These are phyloP conservation scores for Habropoda laboriosa DNA, from an alignment of 1,140 invertebrate species.

Conservation along the genomic window DNA sequence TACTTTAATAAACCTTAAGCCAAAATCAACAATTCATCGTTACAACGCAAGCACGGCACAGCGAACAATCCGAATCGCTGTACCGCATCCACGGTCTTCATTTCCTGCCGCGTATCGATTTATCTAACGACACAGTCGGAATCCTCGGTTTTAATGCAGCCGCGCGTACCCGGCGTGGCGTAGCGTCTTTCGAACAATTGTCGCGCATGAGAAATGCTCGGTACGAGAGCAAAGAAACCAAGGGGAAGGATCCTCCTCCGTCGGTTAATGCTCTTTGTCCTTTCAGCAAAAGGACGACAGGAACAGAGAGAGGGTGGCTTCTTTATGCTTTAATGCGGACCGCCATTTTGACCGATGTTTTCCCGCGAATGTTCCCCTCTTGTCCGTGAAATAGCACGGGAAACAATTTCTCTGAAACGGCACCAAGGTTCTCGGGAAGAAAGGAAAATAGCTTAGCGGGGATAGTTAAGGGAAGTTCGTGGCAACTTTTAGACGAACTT, in stretches of 20 bases:
- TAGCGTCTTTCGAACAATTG: background rate
- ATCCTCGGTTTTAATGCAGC: background rate
- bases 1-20: background rate
- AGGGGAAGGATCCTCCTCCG: slow-evolving; percentile 4
- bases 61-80: background rate
- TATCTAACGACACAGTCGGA: background rate
- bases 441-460: background rate
- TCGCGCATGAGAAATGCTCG: background rate
- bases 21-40: too few relatives aligned
- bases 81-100: background rate
- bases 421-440: background rate
- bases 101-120: slow-evolving; percentile 2
- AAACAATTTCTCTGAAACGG: background rate
- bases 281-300: slow-evolving; percentile 4
- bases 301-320: too few relatives aligned
- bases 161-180: background rate
- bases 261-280: slow-evolving; percentile 8
- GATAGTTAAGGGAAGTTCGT: background rate
- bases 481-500: background rate
- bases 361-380: background rate
- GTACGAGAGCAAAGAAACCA: background rate
- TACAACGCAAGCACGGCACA: background rate
- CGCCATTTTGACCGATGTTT: background rate
- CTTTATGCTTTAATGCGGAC: background rate
- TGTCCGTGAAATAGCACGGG: background rate